Percentiles rank a stretch among this genome's conserved stretches.
These are phyloP conservation scores for Athetis lepigone DNA, from an alignment of 2,888 invertebrate genomes.

Conservation along the genomic window DNA sequence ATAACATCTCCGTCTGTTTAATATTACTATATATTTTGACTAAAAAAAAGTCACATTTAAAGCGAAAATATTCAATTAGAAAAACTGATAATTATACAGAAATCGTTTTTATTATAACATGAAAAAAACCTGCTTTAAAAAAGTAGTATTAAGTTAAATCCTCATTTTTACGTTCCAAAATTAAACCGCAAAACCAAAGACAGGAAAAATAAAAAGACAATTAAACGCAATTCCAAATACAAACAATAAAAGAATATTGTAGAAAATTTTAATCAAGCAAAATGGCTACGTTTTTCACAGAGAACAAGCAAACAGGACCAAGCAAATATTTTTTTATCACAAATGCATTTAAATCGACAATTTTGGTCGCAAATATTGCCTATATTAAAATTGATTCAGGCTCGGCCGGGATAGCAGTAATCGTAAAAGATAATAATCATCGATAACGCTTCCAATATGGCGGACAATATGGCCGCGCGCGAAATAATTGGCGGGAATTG, in stretches of 20 bases:
- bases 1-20: no score
- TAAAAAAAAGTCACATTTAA: neutral
- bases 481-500: slow-evolving; percentile 71
- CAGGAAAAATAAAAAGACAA: slow-evolving; percentile 1
- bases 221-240: slow-evolving; percentile 27
- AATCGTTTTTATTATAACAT: neutral
- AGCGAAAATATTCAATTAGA: neutral
- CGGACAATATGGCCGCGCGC: slow-evolving; percentile 60
- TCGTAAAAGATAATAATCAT: slow-evolving; percentile 76
- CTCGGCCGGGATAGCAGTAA: slow-evolving; percentile 65
- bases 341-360: slow-evolving; percentile 69
- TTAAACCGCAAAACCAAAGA: slow-evolving; percentile 2
- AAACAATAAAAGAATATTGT: slow-evolving; percentile 31
- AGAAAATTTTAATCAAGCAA: slow-evolving; percentile 26
- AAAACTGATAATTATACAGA: neutral
- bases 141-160: neutral
- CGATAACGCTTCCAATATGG: slow-evolving; percentile 69
- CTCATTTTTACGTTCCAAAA: neutral
- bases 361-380: slow-evolving; percentile 60
- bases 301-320: slow-evolving; percentile 35
- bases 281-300: slow-evolving; percentile 36
- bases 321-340: slow-evolving; percentile 49
- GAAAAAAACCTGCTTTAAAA: neutral
- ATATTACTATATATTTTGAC: no score
- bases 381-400: slow-evolving; percentile 71